Percentiles rank a stretch among this genome's conserved stretches.
These are phyloP conservation scores for Ischnus inquisitorius DNA, from an alignment of 2,888 invertebrate species.

Conservation along the genomic window DNA sequence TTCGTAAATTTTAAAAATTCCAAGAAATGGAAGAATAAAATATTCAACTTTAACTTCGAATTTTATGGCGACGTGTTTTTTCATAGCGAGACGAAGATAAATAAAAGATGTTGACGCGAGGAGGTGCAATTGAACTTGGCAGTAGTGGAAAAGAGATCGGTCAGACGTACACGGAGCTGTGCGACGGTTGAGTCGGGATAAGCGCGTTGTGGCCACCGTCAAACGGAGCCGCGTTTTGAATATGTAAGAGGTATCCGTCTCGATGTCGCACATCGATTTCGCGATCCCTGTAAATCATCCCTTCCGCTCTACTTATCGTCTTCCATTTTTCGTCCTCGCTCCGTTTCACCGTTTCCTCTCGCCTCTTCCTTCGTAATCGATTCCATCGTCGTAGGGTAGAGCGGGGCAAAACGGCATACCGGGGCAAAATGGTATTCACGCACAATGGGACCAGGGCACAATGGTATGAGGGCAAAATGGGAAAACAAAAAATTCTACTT, in stretches of 20 bases:
- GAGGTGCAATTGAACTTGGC: conserved; percentile 15
- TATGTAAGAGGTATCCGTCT: conserved; percentile 59
- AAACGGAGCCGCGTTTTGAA: conserved; percentile 64
- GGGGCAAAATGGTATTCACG: too few species aligned
- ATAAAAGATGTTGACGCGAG: conserved; percentile 24
- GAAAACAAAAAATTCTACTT: too few species aligned
- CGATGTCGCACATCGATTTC: conserved; percentile 34
- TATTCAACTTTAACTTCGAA: too few species aligned
- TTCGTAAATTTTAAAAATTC: too few species aligned
- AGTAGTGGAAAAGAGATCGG: conserved; percentile 24
- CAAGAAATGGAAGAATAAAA: too few species aligned
- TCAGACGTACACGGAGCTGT: conserved; percentile 21
- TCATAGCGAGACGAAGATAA: conserved; percentile 7
- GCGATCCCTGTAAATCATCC: conserved; percentile 12
- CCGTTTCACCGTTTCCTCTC: conserved; percentile 15
- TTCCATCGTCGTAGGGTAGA: too few species aligned
- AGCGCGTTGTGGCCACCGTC: conserved; percentile 37
- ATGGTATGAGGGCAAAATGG: too few species aligned
- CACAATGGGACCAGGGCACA: too few species aligned
- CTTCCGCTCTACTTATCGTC: conserved; percentile 4
- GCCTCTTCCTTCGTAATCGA: too few species aligned
- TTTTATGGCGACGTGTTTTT: neutral
- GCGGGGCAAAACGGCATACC: too few species aligned
- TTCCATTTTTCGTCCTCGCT: conserved; percentile 28
- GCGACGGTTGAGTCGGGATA: neutral